A percentile compares a stretch with the other conserved stretches of the same genome.
Evolutionary conservation across 2,113 vertebrate species (phyloP).

Genomic region (Sinosuthora webbiana): DNA sequence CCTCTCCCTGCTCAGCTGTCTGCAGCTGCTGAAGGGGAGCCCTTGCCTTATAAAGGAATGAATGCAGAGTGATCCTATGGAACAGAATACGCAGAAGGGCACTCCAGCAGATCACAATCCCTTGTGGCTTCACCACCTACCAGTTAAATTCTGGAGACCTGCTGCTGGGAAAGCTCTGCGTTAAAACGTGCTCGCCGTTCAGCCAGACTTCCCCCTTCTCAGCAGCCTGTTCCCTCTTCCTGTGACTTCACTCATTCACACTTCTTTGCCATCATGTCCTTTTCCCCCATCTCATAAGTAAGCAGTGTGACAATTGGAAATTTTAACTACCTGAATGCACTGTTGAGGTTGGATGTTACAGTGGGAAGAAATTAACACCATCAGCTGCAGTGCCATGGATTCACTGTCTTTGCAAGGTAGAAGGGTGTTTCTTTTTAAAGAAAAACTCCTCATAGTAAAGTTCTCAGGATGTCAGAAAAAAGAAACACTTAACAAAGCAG

Average conservation of each 20-base stretch:
- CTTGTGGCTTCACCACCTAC: background rate
- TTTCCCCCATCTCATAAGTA: background rate
- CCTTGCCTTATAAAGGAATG: background rate
- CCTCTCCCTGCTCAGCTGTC: background rate
- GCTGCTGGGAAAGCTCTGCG: background rate
- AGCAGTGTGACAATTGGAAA: background rate
- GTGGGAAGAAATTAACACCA: background rate
- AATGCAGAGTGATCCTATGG: background rate
- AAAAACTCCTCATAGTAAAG: background rate
- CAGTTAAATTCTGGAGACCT: background rate
- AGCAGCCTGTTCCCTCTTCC: background rate
- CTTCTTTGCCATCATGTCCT: background rate
- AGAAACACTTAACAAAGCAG: background rate
- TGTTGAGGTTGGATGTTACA: background rate
- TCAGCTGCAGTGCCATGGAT: background rate
- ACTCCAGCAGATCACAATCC: background rate
- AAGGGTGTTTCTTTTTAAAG: background rate
- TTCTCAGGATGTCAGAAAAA: background rate
- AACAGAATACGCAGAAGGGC: background rate
- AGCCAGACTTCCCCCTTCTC: background rate
- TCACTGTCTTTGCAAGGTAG: background rate
- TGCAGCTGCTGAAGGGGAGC: background rate
- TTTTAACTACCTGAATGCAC: background rate
- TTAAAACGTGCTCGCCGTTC: rapidly evolving
- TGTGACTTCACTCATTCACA: background rate